Percentiles rank a stretch among this genome's conserved stretches.
phyloP scores from a whole-genome alignment of 1,140 invertebrate species.

The Papilio helenus region DNA sequence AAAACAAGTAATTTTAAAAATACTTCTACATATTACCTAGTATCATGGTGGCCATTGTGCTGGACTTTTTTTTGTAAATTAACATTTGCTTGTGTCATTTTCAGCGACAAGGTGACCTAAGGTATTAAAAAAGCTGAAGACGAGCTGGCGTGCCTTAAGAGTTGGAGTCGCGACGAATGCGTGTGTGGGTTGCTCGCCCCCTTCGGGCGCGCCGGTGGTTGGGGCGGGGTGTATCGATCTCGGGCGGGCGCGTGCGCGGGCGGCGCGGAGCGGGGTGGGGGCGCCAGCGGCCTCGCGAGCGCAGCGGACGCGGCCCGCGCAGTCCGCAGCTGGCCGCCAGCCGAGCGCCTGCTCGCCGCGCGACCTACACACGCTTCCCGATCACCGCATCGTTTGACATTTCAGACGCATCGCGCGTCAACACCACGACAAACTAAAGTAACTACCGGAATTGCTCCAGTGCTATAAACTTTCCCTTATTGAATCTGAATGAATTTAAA shows the following conservation, averaged over 20 bases:
- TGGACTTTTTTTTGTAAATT: not conserved
- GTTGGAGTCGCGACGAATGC: constrained; percentile 62
- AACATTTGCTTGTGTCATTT: not conserved
- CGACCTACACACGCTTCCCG: constrained; percentile 36
- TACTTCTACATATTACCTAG: too few species aligned
- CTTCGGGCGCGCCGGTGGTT: constrained; percentile 61
- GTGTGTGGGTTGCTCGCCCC: constrained; percentile 56
- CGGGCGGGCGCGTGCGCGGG: constrained; percentile 72
- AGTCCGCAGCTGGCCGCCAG: constrained; percentile 76
- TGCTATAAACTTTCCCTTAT: constrained; percentile 47
- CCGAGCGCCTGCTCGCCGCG: constrained; percentile 62
- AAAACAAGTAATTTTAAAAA: too few species aligned
- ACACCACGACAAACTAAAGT: constrained; percentile 68
- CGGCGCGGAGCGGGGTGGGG: constrained; percentile 50
- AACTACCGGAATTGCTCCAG: constrained; percentile 69
- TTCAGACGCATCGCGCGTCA: constrained; percentile 68
- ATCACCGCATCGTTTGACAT: constrained; percentile 69
- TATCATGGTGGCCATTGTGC: too few species aligned
- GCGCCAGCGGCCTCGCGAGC: constrained; percentile 57
- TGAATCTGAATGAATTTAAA: not conserved
- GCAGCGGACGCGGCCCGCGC: constrained; percentile 63
- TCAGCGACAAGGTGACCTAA: constrained; percentile 40
- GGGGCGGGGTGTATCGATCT: constrained; percentile 81
- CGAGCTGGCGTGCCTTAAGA: constrained; percentile 61
- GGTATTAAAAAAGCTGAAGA: constrained; percentile 62